Evolutionary conservation across 2,888 invertebrate species (phyloP).

Genomic region (Heteromurus nitidus): DNA sequence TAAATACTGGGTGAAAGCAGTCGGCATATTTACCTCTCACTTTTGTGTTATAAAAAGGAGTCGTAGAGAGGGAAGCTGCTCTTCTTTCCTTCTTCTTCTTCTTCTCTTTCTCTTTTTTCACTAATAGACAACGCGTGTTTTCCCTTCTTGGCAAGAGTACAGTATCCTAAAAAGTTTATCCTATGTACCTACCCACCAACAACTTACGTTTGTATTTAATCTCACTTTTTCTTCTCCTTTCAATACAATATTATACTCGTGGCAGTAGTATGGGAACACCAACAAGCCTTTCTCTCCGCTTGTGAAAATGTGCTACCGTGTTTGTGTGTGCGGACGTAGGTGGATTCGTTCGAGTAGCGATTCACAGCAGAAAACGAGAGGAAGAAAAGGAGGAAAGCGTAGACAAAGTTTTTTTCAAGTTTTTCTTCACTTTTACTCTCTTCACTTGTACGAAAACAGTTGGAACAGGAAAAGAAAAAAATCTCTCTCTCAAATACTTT

Average conservation of each 20-base stretch:
- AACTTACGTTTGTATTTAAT: conserved; percentile 35
- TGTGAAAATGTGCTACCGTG: background rate
- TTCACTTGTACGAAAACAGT: background rate
- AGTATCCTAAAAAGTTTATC: conserved; percentile 34
- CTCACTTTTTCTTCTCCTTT: conserved; percentile 43
- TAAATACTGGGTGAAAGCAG: conserved; percentile 58
- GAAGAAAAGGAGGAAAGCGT: conserved; percentile 6
- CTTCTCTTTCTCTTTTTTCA: conserved; percentile 14
- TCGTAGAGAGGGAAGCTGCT: background rate
- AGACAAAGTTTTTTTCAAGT: conserved; percentile 53
- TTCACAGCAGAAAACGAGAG: conserved; percentile 1
- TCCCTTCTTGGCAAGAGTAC: conserved; percentile 50
- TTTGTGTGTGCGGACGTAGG: conserved; percentile 1
- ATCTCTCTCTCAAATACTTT: conserved; percentile 39
- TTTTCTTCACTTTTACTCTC: conserved; percentile 32
- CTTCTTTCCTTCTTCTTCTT: conserved; percentile 15
- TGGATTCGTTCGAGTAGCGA: conserved; percentile 38
- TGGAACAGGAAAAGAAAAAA: conserved; percentile 41
- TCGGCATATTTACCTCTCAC: conserved; percentile 63
- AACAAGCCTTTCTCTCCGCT: no score
- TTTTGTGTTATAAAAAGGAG: conserved; percentile 23
- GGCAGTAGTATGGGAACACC: no score
- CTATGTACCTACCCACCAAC: background rate
- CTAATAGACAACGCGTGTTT: conserved; percentile 53
- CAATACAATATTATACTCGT: no score